Evolutionary conservation across 2,797 vertebrate species (phyloP).

Genomic region (Chloroceryle inda): DNA sequence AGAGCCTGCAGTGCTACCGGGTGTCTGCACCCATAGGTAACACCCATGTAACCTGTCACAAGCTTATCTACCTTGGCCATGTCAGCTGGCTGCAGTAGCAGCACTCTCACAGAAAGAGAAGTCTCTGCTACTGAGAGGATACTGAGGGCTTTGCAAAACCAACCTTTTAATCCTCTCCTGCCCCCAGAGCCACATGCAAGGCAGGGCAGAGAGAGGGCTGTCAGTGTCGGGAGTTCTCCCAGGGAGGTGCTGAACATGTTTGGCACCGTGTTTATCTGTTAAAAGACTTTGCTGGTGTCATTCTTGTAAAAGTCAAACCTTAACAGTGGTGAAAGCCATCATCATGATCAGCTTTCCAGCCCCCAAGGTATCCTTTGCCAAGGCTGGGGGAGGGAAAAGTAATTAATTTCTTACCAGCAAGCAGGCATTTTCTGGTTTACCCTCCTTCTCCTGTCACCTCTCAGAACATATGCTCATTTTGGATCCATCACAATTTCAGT

Average conservation of each 20-base stretch:
- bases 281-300: neutral
- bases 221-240: neutral
- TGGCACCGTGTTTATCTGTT: neutral
- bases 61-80: neutral
- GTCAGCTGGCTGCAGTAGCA: neutral
- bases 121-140: neutral
- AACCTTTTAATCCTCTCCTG: neutral
- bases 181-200: neutral
- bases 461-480: neutral
- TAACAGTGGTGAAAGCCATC: neutral
- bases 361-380: neutral
- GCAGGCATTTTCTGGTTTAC: neutral
- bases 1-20: neutral
- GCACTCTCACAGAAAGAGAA: neutral
- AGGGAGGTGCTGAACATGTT: neutral
- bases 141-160: neutral
- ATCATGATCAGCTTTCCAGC: neutral
- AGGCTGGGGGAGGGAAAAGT: neutral
- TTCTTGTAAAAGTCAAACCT: neutral
- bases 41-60: neutral
- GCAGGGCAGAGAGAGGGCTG: neutral
- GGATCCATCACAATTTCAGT: neutral
- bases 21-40: neutral
- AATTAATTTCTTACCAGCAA: neutral
- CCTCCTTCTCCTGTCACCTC: neutral